Evolutionary conservation across 2,113 vertebrate genomes (phyloP), one percentile per base, ranked within the genome.

Genomic region (Trematomus loennbergii): DNA sequence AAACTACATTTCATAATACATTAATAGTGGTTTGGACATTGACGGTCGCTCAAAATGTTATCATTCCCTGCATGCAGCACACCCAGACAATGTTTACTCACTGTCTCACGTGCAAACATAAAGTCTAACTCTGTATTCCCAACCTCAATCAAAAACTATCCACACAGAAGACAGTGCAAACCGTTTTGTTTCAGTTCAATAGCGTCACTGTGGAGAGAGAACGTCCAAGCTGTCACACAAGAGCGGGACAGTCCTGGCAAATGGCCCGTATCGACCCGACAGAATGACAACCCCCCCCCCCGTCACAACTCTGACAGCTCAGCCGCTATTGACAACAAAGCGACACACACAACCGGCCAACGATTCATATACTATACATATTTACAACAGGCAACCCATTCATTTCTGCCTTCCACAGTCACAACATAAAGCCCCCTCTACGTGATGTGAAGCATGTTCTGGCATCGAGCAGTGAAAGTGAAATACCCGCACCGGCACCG

Each of bases 161-260:
- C 48, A 15, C 13, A 9, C 25, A 5, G 29, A 40, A 50, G 22
- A 67, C 0, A 36, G 12, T 16, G 22, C 7, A 40, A 20, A 58
- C 16, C 6, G 1, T 36, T 2, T 22, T 58, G 20, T 9, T 10
- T 1, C 4, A 62, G 0, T 17, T 18, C 3, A 36, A 2, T 13
- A 5, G 62, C 22, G 15, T 22, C 6, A 8, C n/a, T 63, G 49
- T 46, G 60, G 13, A 4, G 40, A 18, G 45, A 50, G 49, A 29
- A 65, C 25, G 22, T 25, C 77, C 63, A 16, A 53, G 73, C 72
- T 76, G 67, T 65, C 75, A 72, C 60, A 40, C 16, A 6, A 9
- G 20, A 33, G 67, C 6, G 74, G 65, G 60, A 64, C 62, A 1
- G 29, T 65, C 52, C 78, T 79, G 87, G 84, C 72, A 61, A 1